These are phyloP conservation scores for Stegophylla sp. DNA, from an alignment of 2,888 invertebrate species.

Conservation along the genomic window DNA sequence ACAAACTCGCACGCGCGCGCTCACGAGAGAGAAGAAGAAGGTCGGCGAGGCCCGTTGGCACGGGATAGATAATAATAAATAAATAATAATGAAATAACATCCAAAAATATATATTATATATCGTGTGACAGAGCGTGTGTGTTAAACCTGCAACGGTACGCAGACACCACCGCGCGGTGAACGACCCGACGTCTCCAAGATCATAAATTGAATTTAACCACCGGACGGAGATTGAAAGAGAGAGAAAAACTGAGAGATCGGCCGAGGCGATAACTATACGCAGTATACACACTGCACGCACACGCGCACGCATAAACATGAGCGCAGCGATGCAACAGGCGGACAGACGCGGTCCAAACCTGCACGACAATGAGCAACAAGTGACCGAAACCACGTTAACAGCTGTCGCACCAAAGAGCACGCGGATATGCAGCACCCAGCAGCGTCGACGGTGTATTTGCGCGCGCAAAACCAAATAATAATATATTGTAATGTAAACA, in stretches of 20 bases:
- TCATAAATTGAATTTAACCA: slow-evolving; percentile 52
- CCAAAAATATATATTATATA: slow-evolving; percentile 18
- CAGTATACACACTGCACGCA: too few relatives aligned
- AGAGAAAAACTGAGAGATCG: background rate
- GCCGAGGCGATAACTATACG: slow-evolving; percentile 20
- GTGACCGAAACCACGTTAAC: slow-evolving; percentile 36
- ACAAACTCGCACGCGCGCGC: background rate
- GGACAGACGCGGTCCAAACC: background rate
- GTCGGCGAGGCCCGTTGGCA: too few relatives aligned
- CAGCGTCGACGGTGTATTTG: background rate
- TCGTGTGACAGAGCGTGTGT: too few relatives aligned
- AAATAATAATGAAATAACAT: background rate
- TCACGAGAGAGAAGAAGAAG: too few relatives aligned
- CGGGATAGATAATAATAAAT: background rate
- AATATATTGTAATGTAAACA: too few relatives aligned
- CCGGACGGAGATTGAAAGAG: background rate
- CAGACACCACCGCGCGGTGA: background rate
- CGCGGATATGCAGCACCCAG: background rate
- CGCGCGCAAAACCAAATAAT: background rate
- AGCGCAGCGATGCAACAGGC: too few relatives aligned
- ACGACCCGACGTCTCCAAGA: slow-evolving; percentile 30
- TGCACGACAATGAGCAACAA: slow-evolving; percentile 18
- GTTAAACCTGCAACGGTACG: too few relatives aligned
- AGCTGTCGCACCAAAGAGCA: slow-evolving; percentile 15
- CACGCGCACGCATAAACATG: too few relatives aligned